Evolutionary conservation across 1,140 invertebrate genomes (phyloP).

Genomic region (Melitaea cinxia): DNA sequence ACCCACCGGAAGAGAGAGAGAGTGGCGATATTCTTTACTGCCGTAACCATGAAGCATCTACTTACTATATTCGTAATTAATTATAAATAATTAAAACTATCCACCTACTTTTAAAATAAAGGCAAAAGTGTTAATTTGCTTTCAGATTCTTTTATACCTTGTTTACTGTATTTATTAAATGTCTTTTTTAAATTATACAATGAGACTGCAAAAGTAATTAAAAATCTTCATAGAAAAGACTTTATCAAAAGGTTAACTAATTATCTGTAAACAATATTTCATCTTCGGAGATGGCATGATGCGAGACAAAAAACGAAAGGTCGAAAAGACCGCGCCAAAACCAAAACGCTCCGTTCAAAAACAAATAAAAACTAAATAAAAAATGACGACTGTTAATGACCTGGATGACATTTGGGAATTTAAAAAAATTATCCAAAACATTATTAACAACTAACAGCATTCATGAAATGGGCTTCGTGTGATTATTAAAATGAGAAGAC

Average conservation of each 20-base stretch:
- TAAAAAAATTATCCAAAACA: conserved; percentile 75
- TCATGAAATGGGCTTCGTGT: conserved; percentile 60
- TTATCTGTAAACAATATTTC: conserved; percentile 81
- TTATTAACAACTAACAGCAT: conserved; percentile 79
- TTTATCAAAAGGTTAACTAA: conserved; percentile 72
- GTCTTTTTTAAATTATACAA: background rate
- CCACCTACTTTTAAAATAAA: no score
- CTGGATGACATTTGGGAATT: conserved; percentile 81
- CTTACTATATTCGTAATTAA: no score
- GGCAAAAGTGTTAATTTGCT: background rate
- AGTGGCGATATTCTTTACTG: no score
- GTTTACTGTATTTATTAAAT: background rate
- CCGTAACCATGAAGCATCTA: no score
- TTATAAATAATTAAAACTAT: no score
- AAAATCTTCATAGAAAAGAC: conserved; percentile 57
- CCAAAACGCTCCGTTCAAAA: conserved; percentile 72
- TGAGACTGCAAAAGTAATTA: conserved; percentile 5
- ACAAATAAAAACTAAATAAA: conserved; percentile 78
- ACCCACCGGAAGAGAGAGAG: no score
- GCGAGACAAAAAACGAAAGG: conserved; percentile 76
- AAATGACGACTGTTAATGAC: conserved; percentile 80
- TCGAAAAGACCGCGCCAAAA: conserved; percentile 79
- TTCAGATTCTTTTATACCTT: background rate
- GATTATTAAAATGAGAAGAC: conserved; percentile 69
- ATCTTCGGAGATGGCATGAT: conserved; percentile 68